A percentile compares a stretch with the other conserved stretches of the same genome.
phyloP scores from a whole-genome alignment of 1,140 invertebrate species.

The Trachelipus rathkii region DNA sequence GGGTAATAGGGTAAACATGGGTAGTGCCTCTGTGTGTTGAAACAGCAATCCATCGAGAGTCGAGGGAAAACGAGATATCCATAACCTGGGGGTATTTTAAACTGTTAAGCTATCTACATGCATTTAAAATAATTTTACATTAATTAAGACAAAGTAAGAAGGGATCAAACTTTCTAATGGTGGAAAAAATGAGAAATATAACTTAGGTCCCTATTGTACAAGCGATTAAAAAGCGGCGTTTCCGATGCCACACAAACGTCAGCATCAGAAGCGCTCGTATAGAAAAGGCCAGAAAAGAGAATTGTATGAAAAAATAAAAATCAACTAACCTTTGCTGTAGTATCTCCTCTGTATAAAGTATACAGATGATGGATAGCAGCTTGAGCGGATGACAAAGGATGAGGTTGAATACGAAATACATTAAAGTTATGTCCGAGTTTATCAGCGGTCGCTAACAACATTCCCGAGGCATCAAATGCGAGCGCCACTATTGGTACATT shows the following conservation, averaged over 20 bases:
- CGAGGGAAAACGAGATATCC: slow-evolving; percentile 61
- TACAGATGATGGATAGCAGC: slow-evolving; percentile 95
- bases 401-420: slow-evolving; percentile 88
- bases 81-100: slow-evolving; percentile 31
- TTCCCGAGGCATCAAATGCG: slow-evolving; percentile 86
- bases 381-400: slow-evolving; percentile 78
- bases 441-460: slow-evolving; percentile 86
- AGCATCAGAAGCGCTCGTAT: too few species aligned
- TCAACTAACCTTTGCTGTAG: slow-evolving; percentile 65
- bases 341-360: slow-evolving; percentile 78
- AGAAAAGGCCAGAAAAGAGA: too few species aligned
- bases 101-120: too few species aligned
- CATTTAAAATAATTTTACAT: too few species aligned
- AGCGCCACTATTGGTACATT: slow-evolving; percentile 81
- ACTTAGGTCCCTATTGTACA: too few species aligned
- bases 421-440: slow-evolving; percentile 93
- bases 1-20: slow-evolving; percentile 93
- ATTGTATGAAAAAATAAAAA: too few species aligned
- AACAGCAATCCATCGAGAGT: slow-evolving; percentile 92
- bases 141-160: too few species aligned
- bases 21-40: slow-evolving; percentile 93
- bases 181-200: too few species aligned
- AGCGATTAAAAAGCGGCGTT: too few species aligned
- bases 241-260: too few species aligned
- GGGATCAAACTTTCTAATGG: too few species aligned